phyloP scores from a whole-genome alignment of 2,888 invertebrate genomes.

The Leucophenga montana region DNA sequence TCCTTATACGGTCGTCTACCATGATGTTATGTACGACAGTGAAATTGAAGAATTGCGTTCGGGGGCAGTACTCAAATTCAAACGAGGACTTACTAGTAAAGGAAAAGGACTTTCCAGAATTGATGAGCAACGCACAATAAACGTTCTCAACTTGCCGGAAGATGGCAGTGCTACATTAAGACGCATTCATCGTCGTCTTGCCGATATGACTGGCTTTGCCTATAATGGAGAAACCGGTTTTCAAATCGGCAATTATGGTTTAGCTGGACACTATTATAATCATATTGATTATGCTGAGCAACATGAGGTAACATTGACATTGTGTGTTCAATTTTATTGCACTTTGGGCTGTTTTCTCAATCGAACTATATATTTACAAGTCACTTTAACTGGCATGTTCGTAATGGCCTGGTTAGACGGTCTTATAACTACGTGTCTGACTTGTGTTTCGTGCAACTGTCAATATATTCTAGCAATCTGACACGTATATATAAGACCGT shows the following conservation, averaged over 20 bases:
- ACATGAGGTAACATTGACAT: not conserved
- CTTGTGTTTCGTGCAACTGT: too few relatives aligned
- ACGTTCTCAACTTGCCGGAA: not conserved
- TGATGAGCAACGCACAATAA: not conserved
- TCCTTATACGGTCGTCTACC: constrained; percentile 41
- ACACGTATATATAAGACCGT: too few relatives aligned
- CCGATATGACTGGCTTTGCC: constrained; percentile 32
- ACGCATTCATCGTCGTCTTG: constrained; percentile 26
- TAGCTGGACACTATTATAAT: constrained; percentile 13
- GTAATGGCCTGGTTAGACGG: too few relatives aligned
- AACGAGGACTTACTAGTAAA: not conserved
- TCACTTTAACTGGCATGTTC: too few relatives aligned
- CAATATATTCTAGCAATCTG: too few relatives aligned
- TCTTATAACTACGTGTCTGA: too few relatives aligned
- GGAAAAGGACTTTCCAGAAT: too few relatives aligned
- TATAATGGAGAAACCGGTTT: not conserved
- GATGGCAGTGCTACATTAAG: not conserved
- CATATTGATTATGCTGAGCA: constrained; percentile 1
- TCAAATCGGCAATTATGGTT: constrained; percentile 28
- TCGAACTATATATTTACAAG: too few relatives aligned
- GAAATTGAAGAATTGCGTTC: constrained; percentile 33
- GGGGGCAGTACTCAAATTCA: not conserved
- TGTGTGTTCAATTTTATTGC: too few relatives aligned
- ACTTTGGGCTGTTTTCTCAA: too few relatives aligned
- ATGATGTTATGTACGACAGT: constrained; percentile 39